These are phyloP conservation scores for Ginglymostoma cirratum DNA, from an alignment of 2,113 vertebrate species.

Conservation along the genomic window DNA sequence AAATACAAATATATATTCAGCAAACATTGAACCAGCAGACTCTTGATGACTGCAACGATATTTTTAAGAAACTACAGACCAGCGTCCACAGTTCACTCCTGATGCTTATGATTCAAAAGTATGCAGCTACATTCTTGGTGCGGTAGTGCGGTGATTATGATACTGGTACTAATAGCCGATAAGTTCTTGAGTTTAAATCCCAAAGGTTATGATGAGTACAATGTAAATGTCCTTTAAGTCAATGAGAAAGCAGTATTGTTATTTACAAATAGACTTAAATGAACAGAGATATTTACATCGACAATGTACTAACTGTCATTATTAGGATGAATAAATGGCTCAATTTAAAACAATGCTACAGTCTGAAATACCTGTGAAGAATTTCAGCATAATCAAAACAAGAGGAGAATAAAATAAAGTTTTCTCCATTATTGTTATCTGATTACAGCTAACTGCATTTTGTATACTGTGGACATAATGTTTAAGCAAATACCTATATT, in stretches of 20 bases:
- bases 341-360: not conserved
- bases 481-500: not conserved
- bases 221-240: not conserved
- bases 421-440: not conserved
- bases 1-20: not conserved
- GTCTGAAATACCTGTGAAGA: not conserved
- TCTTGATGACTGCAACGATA: not conserved
- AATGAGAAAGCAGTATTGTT: not conserved
- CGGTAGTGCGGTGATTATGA: not conserved
- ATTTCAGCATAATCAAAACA: not conserved
- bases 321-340: not conserved
- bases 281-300: not conserved
- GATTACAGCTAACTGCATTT: not conserved
- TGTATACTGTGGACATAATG: not conserved
- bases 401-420: not conserved
- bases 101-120: not conserved
- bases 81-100: not conserved
- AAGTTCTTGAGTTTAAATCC: not conserved
- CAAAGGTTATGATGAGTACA: not conserved
- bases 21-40: not conserved
- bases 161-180: not conserved
- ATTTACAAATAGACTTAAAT: not conserved
- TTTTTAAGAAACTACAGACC: not conserved
- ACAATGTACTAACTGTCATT: not conserved
- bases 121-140: not conserved